These are phyloP conservation scores for Rafetus swinhoei DNA, from an alignment of 2,113 vertebrate genomes.

Conservation along the genomic window DNA sequence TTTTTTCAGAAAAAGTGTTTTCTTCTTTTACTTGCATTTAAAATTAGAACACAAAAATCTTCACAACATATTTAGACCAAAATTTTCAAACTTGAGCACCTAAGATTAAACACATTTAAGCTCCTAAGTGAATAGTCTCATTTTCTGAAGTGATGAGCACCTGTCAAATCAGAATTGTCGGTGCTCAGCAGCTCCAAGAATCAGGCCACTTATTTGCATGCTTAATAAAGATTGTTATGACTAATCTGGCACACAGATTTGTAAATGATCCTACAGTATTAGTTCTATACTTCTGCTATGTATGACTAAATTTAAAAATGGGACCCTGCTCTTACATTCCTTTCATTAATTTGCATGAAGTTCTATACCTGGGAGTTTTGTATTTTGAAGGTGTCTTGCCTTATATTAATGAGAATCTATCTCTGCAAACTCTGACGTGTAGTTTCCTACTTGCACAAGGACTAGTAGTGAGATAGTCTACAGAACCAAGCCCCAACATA, in stretches of 20 bases:
- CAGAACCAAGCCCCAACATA: not conserved
- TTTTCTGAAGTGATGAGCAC: not conserved
- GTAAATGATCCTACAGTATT: fast-evolving
- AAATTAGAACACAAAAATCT: not conserved
- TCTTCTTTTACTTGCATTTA: not conserved
- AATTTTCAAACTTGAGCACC: not conserved
- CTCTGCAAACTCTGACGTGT: fast-evolving
- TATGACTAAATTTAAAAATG: not conserved
- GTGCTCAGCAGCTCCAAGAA: not conserved
- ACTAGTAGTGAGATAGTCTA: not conserved
- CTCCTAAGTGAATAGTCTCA: not conserved
- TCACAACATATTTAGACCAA: not conserved
- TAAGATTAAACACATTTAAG: not conserved
- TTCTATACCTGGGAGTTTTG: not conserved
- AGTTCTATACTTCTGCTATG: not conserved
- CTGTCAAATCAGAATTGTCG: not conserved
- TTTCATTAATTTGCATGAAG: not conserved
- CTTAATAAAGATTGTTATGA: not conserved
- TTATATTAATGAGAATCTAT: not conserved
- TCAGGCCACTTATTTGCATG: not conserved
- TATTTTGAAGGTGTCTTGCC: not conserved
- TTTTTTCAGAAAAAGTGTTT: not conserved
- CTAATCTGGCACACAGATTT: not conserved
- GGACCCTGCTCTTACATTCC: not conserved
- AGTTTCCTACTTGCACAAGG: not conserved